A percentile compares a stretch with the other conserved stretches of the same genome.
These are phyloP conservation scores for Pangasius larnaudii DNA, from an alignment of 2,797 vertebrate species.

Conservation along the genomic window DNA sequence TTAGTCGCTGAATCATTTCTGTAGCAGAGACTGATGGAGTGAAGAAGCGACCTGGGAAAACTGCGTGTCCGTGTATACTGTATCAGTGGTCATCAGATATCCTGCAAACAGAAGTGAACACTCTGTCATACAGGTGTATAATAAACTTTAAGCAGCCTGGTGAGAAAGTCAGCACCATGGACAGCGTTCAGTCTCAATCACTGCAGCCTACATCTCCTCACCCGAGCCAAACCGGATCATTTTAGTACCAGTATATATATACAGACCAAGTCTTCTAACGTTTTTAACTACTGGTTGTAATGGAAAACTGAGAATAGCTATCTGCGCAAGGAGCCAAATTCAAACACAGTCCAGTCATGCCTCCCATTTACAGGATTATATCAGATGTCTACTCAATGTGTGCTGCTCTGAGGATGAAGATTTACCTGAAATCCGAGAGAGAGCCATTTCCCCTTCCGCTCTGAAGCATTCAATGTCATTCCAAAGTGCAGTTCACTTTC, in stretches of 20 bases:
- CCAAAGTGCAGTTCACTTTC: constrained; percentile 72
- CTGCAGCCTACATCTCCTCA: neutral
- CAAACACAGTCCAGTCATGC: neutral
- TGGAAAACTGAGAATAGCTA: neutral
- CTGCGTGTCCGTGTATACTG: constrained; percentile 63
- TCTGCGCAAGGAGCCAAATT: neutral
- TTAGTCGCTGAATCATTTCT: constrained; percentile 71
- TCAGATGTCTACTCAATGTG: constrained; percentile 41
- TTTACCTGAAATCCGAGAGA: constrained; percentile 73
- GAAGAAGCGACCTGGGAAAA: constrained; percentile 41
- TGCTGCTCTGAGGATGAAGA: constrained; percentile 55
- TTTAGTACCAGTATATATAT: neutral
- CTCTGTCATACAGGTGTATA: neutral
- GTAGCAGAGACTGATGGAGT: constrained; percentile 48
- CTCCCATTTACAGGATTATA: neutral
- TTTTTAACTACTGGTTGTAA: neutral
- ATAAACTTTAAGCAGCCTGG: constrained; percentile 10
- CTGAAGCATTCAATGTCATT: constrained; percentile 64
- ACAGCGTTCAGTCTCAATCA: constrained; percentile 36
- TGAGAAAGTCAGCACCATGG: constrained; percentile 46
- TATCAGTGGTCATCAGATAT: constrained; percentile 29
- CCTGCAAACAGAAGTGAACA: constrained; percentile 38
- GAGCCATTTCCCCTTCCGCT: constrained; percentile 65
- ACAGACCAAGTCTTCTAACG: neutral
- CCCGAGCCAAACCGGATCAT: neutral